These are phyloP conservation scores for Ammodytes dubius DNA, from an alignment of 2,113 vertebrate species.

Conservation along the genomic window DNA sequence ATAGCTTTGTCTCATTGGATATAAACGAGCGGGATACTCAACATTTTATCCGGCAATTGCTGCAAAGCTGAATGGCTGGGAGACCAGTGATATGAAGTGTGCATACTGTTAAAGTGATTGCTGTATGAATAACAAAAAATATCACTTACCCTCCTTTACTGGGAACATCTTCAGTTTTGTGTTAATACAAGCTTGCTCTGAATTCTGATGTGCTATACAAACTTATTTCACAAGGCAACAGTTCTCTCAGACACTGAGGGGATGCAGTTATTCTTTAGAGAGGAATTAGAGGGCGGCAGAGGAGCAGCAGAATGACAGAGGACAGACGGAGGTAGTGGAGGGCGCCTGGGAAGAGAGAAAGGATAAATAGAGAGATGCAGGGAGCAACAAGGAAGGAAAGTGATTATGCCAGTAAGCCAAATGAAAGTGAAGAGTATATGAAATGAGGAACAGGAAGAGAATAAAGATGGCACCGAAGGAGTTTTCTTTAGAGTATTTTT, in stretches of 20 bases:
- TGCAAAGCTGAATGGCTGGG: too few relatives aligned
- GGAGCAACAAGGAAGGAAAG: conserved; percentile 4
- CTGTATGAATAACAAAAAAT: too few relatives aligned
- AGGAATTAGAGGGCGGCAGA: conserved; percentile 37
- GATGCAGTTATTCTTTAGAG: conserved; percentile 16
- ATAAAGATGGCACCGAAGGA: conserved; percentile 2
- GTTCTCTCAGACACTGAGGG: conserved; percentile 42
- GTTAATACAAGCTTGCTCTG: conserved; percentile 19
- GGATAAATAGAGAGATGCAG: conserved; percentile 5
- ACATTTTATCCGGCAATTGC: too few relatives aligned
- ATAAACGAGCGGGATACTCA: too few relatives aligned
- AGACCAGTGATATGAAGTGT: too few relatives aligned
- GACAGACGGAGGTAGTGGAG: conserved; percentile 11
- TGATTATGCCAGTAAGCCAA: conserved; percentile 18
- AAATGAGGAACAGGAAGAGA: conserved; percentile 19
- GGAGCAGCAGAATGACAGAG: conserved; percentile 18
- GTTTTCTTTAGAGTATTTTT: background rate
- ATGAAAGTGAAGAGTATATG: conserved; percentile 35
- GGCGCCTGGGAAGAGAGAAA: background rate
- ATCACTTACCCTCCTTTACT: background rate
- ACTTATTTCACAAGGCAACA: conserved; percentile 50
- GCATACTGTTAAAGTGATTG: background rate
- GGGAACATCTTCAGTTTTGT: background rate
- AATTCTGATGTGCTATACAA: conserved; percentile 30
- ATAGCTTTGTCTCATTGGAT: too few relatives aligned